Conservation (phyloP, 1,140 invertebrate genomes). For the Drosophila kanapiae region DNA sequence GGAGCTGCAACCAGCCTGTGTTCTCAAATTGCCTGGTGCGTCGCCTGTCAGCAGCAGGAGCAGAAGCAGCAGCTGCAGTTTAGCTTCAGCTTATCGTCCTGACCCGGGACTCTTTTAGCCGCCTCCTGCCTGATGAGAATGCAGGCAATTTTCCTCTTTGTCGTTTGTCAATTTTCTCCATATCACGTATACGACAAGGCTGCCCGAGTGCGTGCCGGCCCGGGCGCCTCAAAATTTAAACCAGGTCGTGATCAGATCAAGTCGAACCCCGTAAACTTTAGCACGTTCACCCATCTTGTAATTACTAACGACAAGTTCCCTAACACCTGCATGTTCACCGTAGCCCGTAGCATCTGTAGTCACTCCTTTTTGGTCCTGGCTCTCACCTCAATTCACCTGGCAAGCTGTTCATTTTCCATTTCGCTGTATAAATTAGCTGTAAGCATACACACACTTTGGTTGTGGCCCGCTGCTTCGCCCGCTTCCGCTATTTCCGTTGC, state of each 20-base stretch:
- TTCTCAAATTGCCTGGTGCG: conserved; percentile 38
- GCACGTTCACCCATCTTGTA: conserved; percentile 39
- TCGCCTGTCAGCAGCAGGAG: conserved; percentile 55
- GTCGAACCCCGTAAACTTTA: conserved; percentile 27
- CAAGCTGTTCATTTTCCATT: conserved; percentile 32
- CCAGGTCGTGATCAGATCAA: conserved; percentile 44
- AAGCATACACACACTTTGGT: conserved; percentile 40
- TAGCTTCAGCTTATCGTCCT: conserved; percentile 58
- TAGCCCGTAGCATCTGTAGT: conserved; percentile 7
- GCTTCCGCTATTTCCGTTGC: conserved; percentile 36
- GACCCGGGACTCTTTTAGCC: conserved; percentile 22
- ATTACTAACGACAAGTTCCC: conserved; percentile 30
- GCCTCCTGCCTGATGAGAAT: conserved; percentile 27
- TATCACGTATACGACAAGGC: conserved; percentile 60
- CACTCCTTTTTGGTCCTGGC: conserved; percentile 2
- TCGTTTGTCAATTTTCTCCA: conserved; percentile 51
- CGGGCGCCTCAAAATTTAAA: conserved; percentile 10
- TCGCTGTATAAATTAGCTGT: conserved; percentile 44
- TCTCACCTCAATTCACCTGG: conserved; percentile 15
- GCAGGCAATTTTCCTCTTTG: conserved; percentile 59
- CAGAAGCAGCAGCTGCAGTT: conserved; percentile 20
- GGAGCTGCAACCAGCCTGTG: conserved; percentile 16
- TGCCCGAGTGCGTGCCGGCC: conserved; percentile 26
- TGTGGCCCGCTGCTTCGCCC: conserved; percentile 47
- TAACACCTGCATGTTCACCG: conserved; percentile 8